Conservation (phyloP, 2,888 invertebrate genomes). For the Lysandra bellargus region DNA sequence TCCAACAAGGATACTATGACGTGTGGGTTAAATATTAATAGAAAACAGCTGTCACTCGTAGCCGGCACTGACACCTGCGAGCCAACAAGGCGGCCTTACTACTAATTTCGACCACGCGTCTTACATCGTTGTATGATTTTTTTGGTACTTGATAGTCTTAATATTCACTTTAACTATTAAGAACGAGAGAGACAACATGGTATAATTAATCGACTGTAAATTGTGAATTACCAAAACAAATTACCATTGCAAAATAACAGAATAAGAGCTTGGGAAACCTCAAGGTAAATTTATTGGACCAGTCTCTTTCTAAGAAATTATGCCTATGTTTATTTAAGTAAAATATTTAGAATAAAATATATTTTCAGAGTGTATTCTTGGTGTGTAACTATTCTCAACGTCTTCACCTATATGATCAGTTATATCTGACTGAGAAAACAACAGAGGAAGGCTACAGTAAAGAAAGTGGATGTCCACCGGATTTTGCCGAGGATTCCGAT, state of each 20-base stretch:
- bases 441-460: neutral
- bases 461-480: slow-evolving; percentile 2
- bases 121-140: no score
- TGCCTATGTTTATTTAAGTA: no score
- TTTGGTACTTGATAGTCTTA: no score
- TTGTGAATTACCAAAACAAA: neutral
- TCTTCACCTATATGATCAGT: neutral
- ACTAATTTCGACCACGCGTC: no score
- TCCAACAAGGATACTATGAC: no score
- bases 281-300: neutral
- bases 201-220: neutral
- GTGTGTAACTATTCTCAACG: slow-evolving; percentile 6
- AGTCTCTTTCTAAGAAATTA: neutral
- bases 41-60: no score
- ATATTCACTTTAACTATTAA: no score
- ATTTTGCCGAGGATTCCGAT: neutral
- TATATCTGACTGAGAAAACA: neutral
- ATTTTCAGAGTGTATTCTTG: neutral
- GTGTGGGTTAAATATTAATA: no score
- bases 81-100: no score
- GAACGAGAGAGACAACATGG: no score
- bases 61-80: no score
- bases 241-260: neutral
- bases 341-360: neutral
- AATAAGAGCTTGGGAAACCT: neutral